Evolutionary conservation across 2,797 vertebrate species (phyloP).

Genomic region (Pogonophryne albipinna): DNA sequence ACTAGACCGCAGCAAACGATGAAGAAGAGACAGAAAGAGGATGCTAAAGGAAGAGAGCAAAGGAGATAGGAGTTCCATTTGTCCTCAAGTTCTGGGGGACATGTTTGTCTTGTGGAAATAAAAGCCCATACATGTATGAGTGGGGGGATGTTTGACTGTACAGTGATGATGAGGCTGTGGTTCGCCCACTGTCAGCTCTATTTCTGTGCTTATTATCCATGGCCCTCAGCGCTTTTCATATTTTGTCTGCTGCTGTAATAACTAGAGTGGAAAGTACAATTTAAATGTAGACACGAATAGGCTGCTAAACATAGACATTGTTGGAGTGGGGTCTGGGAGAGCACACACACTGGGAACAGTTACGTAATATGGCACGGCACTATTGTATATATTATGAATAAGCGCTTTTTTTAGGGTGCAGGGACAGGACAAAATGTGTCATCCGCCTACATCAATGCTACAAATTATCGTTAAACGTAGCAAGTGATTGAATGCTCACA

Average conservation of each 20-base stretch:
- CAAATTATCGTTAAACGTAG: slow-evolving; percentile 28
- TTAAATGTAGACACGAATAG: slow-evolving; percentile 69
- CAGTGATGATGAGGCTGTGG: slow-evolving; percentile 39
- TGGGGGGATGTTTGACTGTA: slow-evolving; percentile 24
- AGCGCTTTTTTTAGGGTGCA: slow-evolving; percentile 49
- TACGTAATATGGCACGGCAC: slow-evolving; percentile 60
- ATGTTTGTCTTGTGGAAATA: slow-evolving; percentile 13
- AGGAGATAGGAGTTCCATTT: not conserved
- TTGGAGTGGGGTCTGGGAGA: slow-evolving; percentile 33
- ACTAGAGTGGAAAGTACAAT: slow-evolving; percentile 77
- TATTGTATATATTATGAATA: slow-evolving; percentile 75
- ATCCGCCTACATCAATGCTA: slow-evolving; percentile 7
- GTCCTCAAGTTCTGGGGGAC: slow-evolving; percentile 15
- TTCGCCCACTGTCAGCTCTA: slow-evolving; percentile 55
- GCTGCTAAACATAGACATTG: slow-evolving; percentile 72
- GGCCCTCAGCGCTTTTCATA: slow-evolving; percentile 62
- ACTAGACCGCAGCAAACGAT: slow-evolving; percentile 39
- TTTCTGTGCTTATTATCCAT: slow-evolving; percentile 67
- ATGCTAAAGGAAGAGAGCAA: not conserved
- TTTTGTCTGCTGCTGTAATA: slow-evolving; percentile 67
- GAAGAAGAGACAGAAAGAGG: slow-evolving; percentile 22
- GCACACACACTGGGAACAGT: slow-evolving; percentile 25
- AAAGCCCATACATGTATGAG: not conserved
- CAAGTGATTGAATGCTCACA: slow-evolving; percentile 16
- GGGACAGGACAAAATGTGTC: slow-evolving; percentile 10